Conservation (phyloP, 2,113 vertebrate species). For the Phoxinus phoxinus region DNA sequence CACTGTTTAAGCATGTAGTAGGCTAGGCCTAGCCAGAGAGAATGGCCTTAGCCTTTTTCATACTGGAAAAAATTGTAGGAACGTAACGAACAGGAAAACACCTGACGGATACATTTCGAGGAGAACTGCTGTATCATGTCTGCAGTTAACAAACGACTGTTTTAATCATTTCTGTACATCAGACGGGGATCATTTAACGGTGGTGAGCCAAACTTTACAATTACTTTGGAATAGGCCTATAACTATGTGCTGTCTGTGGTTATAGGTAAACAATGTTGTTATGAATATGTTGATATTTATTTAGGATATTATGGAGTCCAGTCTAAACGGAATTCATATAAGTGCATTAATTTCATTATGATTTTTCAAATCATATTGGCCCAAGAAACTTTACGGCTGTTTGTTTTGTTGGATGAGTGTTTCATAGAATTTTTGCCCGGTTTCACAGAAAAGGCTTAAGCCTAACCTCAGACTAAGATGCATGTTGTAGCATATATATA, state of each 20-base stretch:
- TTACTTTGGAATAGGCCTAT: neutral
- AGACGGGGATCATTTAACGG: neutral
- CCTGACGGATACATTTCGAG: neutral
- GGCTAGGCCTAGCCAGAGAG: too few relatives aligned
- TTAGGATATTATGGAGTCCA: neutral
- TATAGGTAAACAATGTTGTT: slow-evolving; percentile 1
- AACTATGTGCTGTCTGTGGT: neutral
- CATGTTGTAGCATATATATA: too few relatives aligned
- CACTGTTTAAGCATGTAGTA: neutral
- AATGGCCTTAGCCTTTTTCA: too few relatives aligned
- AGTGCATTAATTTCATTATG: neutral
- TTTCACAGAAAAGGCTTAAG: too few relatives aligned
- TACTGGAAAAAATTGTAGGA: neutral
- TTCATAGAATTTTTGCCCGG: neutral
- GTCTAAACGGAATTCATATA: neutral
- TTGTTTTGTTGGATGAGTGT: neutral
- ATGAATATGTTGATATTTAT: neutral
- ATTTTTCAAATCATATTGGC: neutral
- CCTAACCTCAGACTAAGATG: too few relatives aligned
- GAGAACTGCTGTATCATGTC: neutral
- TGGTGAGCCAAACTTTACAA: neutral
- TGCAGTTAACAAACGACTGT: neutral
- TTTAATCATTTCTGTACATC: neutral
- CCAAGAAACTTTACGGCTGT: neutral
- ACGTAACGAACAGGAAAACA: neutral